phyloP scores from a whole-genome alignment of 37 sponge, comb jelly and placozoan species.

The Crambe crambe region DNA sequence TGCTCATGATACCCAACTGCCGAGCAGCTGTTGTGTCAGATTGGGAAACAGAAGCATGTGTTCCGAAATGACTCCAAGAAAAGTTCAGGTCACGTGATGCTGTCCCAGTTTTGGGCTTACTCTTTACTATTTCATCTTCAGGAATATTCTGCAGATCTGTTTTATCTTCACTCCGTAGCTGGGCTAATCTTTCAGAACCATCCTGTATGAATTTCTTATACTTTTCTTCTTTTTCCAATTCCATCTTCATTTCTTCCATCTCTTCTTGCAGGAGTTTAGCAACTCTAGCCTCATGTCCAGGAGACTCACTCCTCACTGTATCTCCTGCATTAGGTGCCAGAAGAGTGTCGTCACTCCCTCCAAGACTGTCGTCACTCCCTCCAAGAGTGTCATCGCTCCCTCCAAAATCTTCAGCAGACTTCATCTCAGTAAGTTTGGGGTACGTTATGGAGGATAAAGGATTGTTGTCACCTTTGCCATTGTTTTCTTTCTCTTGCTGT shows the following conservation, averaged over 20 bases:
- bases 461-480: not conserved
- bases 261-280: not conserved
- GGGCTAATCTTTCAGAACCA: slow-evolving; percentile 17
- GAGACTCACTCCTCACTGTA: not conserved
- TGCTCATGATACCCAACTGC: not conserved
- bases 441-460: not conserved
- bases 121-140: slow-evolving; percentile 20
- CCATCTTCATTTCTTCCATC: not conserved
- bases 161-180: slow-evolving; percentile 1
- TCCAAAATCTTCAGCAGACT: not conserved
- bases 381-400: not conserved
- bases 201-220: not conserved
- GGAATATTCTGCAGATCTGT: not conserved
- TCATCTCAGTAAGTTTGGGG: not conserved
- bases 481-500: slow-evolving; percentile 8
- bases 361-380: not conserved
- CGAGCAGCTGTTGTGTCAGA: not conserved
- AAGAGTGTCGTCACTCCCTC: not conserved
- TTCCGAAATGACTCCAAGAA: slow-evolving; percentile 51
- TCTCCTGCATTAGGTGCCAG: not conserved
- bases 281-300: not conserved
- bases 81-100: slow-evolving; percentile 13
- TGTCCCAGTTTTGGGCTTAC: slow-evolving; percentile 6
- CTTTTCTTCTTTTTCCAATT: not conserved
- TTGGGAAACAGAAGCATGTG: not conserved